Base-by-base conservation (phyloP, 2,113 vertebrate genomes). In the Leucopternis melanops region DNA sequence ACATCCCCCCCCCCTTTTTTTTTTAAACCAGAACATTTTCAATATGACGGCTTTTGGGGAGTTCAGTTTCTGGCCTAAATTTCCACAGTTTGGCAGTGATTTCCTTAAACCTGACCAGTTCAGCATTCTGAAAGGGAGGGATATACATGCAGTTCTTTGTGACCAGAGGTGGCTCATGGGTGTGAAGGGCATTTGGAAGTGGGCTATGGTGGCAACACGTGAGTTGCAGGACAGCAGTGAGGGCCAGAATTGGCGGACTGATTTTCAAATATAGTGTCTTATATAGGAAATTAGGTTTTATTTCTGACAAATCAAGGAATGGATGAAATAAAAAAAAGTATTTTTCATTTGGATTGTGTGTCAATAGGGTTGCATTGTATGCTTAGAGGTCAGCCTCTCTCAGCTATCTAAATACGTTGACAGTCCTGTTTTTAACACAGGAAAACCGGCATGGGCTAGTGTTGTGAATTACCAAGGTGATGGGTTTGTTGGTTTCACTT, bases 1-100 rank as follows among this genome's bases (percentile, higher is more conserved):
- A 2, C 11, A 10, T 6, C 22, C 13, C 10, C 22, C 7, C 10
- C 11, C 2, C 2, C 4, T 11, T 11, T 5, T 19, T 75, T n/a
- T 66, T n/a, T 31, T 4, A 16, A 42, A 50, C 11, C 10, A 58
- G 42, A 86, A 69, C 21, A 38, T 89, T 87, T 57, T 34, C 50
- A 81, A 14, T 77, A 42, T 1, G 0, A 42, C 66, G 40, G 4
- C 9, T 62, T 61, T 80, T 16, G 1, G 21, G 8, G 19, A 65
- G 25, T 81, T 94, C 40, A 12, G 8, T 74, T 95, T 92, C 72
- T 70, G n/a, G 27, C 34, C 15, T 62, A 62, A 81, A 65, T 12
- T 75, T 57, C 11, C 75, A 23, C 10, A 59, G 26, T 89, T 89
- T 67, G 59, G 26, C 32, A 57, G 66, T 61, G 23, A 67, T 87